phyloP scores from a whole-genome alignment of 2,113 vertebrate species.

The Petroica traversi region DNA sequence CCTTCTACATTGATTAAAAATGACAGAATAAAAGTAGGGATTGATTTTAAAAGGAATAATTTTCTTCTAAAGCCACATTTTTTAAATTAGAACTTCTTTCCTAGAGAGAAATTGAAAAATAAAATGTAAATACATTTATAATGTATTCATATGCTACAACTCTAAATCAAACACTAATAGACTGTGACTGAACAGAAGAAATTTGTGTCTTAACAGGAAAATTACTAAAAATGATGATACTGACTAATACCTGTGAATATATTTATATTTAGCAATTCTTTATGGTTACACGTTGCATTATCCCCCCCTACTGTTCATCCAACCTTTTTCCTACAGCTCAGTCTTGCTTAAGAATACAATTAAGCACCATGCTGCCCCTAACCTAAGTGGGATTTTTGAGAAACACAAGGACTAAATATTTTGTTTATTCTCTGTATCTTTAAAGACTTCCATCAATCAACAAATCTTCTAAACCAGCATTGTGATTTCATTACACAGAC shows the following conservation, averaged over 20 bases:
- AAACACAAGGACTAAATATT: not conserved
- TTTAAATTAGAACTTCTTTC: not conserved
- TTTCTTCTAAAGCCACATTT: not conserved
- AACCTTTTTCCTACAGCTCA: not conserved
- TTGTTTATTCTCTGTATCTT: not conserved
- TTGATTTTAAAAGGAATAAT: not conserved
- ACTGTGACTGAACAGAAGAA: constrained; percentile 8
- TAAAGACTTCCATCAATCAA: not conserved
- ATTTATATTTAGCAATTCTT: not conserved
- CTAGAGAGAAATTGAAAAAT: constrained; percentile 13
- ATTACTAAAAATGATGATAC: not conserved
- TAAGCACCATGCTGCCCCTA: not conserved
- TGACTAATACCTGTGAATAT: not conserved
- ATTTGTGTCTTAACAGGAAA: not conserved
- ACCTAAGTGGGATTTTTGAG: not conserved
- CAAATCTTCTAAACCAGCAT: not conserved
- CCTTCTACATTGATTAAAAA: not conserved
- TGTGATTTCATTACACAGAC: not conserved
- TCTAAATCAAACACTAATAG: constrained; percentile 24
- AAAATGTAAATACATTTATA: constrained; percentile 3
- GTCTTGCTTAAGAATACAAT: not conserved
- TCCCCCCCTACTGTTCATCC: constrained; percentile 70
- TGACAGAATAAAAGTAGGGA: not conserved
- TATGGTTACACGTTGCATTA: constrained; percentile 7
- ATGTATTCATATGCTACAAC: not conserved